Evolutionary conservation across 2,888 invertebrate genomes (phyloP).

Genomic region (Hofmannophila pseudospretella): DNA sequence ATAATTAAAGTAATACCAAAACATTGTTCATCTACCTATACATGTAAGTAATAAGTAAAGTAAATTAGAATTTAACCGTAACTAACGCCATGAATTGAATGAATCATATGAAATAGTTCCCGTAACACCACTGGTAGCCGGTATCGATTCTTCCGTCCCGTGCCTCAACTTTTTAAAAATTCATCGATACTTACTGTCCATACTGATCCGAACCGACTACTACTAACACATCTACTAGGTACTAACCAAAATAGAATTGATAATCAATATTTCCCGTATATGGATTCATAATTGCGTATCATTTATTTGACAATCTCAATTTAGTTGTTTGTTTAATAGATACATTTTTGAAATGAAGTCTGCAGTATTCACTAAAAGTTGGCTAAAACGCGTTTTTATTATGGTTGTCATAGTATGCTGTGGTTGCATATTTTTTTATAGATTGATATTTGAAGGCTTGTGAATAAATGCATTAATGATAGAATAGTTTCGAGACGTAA

Average conservation of each 20-base stretch:
- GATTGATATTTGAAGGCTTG: slow-evolving; percentile 33
- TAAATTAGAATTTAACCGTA: background rate
- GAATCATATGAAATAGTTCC: slow-evolving; percentile 31
- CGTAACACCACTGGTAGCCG: slow-evolving; percentile 45
- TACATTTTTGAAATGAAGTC: background rate
- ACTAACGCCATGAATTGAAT: background rate
- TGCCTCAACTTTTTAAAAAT: slow-evolving; percentile 67
- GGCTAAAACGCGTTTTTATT: slow-evolving; percentile 2
- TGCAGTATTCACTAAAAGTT: too few relatives aligned
- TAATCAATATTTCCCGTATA: slow-evolving; percentile 14
- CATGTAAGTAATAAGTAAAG: background rate
- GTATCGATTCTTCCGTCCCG: slow-evolving; percentile 73
- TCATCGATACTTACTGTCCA: slow-evolving; percentile 59
- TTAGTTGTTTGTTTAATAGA: too few relatives aligned
- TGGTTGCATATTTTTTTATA: slow-evolving; percentile 17
- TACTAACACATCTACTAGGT: slow-evolving; percentile 11
- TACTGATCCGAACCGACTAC: slow-evolving; percentile 46
- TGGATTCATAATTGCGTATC: background rate
- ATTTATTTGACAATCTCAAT: too few relatives aligned
- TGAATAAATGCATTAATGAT: slow-evolving; percentile 2
- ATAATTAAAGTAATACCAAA: too few relatives aligned
- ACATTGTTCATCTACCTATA: too few relatives aligned
- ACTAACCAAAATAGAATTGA: slow-evolving; percentile 31
- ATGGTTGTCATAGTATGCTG: slow-evolving; percentile 12
- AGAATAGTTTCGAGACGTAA: background rate